Evolutionary conservation across 2,888 invertebrate species (phyloP), one percentile per base, ranked within the genome.

Genomic region (Acrobasis repandana): DNA sequence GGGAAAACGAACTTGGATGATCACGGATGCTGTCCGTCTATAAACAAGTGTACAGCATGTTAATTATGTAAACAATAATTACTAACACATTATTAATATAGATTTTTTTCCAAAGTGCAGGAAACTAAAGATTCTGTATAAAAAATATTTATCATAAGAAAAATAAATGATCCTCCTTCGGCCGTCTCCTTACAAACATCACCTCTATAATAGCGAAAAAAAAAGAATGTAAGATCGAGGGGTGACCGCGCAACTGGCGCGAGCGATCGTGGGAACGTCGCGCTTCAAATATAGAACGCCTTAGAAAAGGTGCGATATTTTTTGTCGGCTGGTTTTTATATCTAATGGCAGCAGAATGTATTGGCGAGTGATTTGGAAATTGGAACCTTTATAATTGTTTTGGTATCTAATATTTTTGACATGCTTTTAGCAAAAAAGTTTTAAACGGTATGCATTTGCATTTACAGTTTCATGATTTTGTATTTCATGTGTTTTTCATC

Each of bases 191-290:
- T 34, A 86, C 79, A 82, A 83, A 85, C 83, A 84, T 85, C 79
- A 76, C 75, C 76, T 76, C 78, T 69, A 71, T 77, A 79, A 83
- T 80, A 72, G 78, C 76, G 77, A 80, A 80, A 82, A 82, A 83
- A 82, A 85, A 82, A 77, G 76, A 80, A 79, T 20, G 15, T 77
- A 82, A 78, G 73, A 77, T 79, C 75, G 79, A 84, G 83, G 89
- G 88, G 83, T 82, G 85, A 81, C 83, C 80, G 79, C 77, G 78
- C 92, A 92, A 92, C 91, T 92, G 90, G 89, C 92, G 91, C 87
- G 86, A 84, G 86, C 86, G 86, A 90, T 81, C 92, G 92, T 92
- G 92, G 92, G 92, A 92, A 92, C 87, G 85, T 85, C 88, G 85
- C 85, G 86, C 86, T 87, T 86, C 85, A 86, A 88, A 87, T 88